Evolutionary conservation across 2,888 invertebrate species (phyloP), one percentile per base, ranked within the genome.

Genomic region (Apoderus coryli): DNA sequence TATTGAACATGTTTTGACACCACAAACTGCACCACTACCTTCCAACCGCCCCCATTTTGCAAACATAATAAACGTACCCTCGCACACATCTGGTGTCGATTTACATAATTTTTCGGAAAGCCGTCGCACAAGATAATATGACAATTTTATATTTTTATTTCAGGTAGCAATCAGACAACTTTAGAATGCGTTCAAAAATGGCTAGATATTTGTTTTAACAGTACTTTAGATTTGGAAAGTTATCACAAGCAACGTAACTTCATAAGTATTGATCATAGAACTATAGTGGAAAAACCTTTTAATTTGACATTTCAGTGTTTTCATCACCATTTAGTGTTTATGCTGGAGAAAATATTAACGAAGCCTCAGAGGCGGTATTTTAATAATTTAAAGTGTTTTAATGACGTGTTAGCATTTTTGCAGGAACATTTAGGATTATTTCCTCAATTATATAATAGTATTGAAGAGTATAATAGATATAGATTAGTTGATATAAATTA

Each of bases 321-420:
- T 49, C 96, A 96, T 60, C 92, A 95, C 54, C 96, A 96, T 60
- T 67, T 96, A 38, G 85, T 89, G 29, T 92, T 89, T 54, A 96
- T 96, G 96, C 65, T 89, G 47, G 88, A 90, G 47, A 79, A 77
- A 56, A 53, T 79, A 22, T 63, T 93, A 43, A 66, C 72, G 0
- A 78, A 76, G 46, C 58, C 67, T 28, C 72, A 82, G 46, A 74
- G 84, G 47, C 63, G 71, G 41, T 58, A 74, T 27, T 90, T 95
- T 49, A 92, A 92, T 57, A 67, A 69, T 41, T 62, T 89, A 11
- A 69, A 69, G 42, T 71, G 64, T 34, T 76, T 73, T 48, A 59
- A 69, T 30, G 65, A 69, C 44, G 79, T 88, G 14, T 61, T 81
- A 39, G 60, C 71, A 13, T 90, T 75, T 62, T 59, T 90, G 33